A percentile compares a stretch with the other conserved stretches of the same genome.
phyloP scores from a whole-genome alignment of 2,888 invertebrate species.

The Macrosiphum euphorbiae region DNA sequence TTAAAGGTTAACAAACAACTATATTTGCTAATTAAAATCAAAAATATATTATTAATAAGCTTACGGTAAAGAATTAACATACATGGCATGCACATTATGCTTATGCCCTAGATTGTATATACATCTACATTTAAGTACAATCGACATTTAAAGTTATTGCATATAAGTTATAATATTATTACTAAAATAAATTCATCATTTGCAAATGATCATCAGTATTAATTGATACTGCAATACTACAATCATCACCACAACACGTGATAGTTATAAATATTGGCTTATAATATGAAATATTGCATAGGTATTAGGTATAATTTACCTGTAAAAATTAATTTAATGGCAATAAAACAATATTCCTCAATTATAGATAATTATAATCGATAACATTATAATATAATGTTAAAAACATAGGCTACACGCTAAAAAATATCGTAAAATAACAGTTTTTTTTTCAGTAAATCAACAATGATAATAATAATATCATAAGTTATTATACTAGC shows the following conservation, averaged over 20 bases:
- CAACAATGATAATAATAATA: too few species aligned
- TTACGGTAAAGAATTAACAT: neutral
- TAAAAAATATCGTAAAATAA: too few species aligned
- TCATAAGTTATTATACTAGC: too few species aligned
- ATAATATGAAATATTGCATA: neutral
- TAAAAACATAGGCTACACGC: too few species aligned
- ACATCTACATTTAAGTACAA: neutral
- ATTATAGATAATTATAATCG: constrained; percentile 1
- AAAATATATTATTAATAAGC: neutral
- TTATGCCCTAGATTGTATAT: neutral
- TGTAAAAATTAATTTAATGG: neutral
- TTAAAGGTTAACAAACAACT: neutral
- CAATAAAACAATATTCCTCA: neutral
- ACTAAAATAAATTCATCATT: neutral
- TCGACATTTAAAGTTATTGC: neutral
- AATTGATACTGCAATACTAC: neutral
- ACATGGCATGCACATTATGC: neutral
- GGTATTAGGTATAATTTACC: neutral
- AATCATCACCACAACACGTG: neutral
- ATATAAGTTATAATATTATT: neutral
- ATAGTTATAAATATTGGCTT: neutral
- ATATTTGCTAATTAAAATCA: neutral
- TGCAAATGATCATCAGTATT: neutral
- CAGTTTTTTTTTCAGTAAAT: too few species aligned
- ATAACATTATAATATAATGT: neutral